Percentiles rank a stretch among this genome's conserved stretches.
Evolutionary conservation across 2,888 invertebrate species (phyloP).

Genomic region (Sipunculus nudus): DNA sequence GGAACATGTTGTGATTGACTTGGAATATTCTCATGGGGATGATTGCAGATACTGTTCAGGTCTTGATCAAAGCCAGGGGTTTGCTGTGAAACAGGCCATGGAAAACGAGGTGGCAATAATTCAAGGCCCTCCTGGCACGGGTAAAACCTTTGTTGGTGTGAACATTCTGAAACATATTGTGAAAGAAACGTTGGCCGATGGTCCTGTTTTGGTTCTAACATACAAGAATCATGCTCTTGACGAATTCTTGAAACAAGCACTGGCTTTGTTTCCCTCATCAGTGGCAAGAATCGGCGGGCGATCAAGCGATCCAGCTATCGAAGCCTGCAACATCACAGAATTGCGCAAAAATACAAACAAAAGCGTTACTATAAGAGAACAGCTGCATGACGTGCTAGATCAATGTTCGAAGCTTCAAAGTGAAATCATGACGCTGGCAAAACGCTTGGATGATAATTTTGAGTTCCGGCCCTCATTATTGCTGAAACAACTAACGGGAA

Average conservation of each 20-base stretch:
- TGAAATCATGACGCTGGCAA: too few species aligned
- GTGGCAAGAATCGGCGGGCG: constrained; percentile 27
- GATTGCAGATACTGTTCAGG: too few species aligned
- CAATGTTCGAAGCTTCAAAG: too few species aligned
- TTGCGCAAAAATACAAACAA: background rate
- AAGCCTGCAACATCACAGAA: constrained; percentile 9
- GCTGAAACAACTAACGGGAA: too few species aligned
- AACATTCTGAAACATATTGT: too few species aligned
- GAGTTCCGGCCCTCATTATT: too few species aligned
- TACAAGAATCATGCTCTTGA: constrained; percentile 39
- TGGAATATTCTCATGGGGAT: too few species aligned
- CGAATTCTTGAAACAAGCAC: constrained; percentile 29
- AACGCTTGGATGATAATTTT: too few species aligned
- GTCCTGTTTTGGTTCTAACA: constrained; percentile 30
- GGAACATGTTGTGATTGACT: too few species aligned
- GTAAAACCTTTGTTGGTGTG: constrained; percentile 81
- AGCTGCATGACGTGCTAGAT: too few species aligned
- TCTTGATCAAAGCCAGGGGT: constrained; percentile 76
- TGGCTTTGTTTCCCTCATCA: background rate
- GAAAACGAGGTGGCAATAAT: constrained; percentile 79
- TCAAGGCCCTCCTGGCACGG: constrained; percentile 87
- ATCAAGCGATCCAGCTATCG: constrained; percentile 10
- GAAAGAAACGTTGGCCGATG: constrained; percentile 69
- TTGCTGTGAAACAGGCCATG: constrained; percentile 76
- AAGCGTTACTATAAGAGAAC: background rate